Evolutionary conservation across 2,113 vertebrate species (phyloP).

Genomic region (Cyprinodon variegatus): DNA sequence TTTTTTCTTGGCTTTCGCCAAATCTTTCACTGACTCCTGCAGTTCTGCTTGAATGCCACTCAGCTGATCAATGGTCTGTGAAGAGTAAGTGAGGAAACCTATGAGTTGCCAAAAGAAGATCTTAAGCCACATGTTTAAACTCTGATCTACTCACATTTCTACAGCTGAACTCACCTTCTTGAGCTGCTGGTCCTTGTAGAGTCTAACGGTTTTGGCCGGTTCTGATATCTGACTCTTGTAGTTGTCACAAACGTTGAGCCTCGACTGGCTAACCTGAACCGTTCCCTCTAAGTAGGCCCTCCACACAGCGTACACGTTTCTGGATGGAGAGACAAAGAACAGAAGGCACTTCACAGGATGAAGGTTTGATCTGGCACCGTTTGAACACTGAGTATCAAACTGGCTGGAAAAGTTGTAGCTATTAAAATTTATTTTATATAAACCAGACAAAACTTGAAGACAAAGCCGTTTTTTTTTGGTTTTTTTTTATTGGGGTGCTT

Average conservation of each 20-base stretch:
- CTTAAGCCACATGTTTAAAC: constrained; percentile 21
- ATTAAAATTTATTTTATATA: background rate
- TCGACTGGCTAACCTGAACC: constrained; percentile 93
- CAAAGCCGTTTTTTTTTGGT: constrained; percentile 2
- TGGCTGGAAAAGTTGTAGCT: no score
- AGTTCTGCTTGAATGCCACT: constrained; percentile 94
- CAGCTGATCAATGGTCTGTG: constrained; percentile 94
- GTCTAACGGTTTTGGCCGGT: constrained; percentile 91
- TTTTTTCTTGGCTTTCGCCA: constrained; percentile 99
- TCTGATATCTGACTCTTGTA: constrained; percentile 95
- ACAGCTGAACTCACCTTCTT: constrained; percentile 84
- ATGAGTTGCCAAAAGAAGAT: constrained; percentile 8
- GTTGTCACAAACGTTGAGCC: constrained; percentile 95
- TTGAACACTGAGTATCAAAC: background rate
- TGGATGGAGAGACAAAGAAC: constrained; percentile 61
- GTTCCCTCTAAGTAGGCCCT: constrained; percentile 94
- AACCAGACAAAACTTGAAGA: background rate
- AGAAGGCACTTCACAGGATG: background rate
- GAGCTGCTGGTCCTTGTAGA: constrained; percentile 96
- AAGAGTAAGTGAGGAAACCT: constrained; percentile 28
- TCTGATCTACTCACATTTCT: constrained; percentile 3
- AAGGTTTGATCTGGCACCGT: background rate
- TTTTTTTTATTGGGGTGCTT: background rate
- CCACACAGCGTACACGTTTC: constrained; percentile 97
- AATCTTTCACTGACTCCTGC: constrained; percentile 97